Base-by-base conservation (phyloP, 2,797 vertebrate species). In the Clarias pachynema region DNA sequence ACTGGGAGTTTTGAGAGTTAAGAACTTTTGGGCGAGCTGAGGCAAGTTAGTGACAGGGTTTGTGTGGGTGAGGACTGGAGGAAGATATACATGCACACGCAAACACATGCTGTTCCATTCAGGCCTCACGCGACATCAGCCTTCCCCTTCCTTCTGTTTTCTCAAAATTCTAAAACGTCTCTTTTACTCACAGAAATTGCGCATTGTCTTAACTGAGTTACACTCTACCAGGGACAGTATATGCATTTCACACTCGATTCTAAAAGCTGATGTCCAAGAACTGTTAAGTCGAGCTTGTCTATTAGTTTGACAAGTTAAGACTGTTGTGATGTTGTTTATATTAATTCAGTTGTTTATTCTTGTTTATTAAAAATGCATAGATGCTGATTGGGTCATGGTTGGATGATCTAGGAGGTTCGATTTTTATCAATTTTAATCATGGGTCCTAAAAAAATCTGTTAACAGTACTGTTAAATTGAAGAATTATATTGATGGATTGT, bases 41-140 rank as follows among this genome's bases (percentile, higher is more conserved):
- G 80, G 63, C 90, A 89, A 84, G 89, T 86, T 62, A 22, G 56
- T 82, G 65, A 49, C 53, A 49, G 60, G 44, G 84, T 44, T 86
- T 62, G 83, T 80, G 85, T 86, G 85, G 83, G 88, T 56, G 86
- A 79, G 77, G 68, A 86, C 73, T 74, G 5, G 75, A n/a, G 26
- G 56, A 78, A 84, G 78, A 84, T 77, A 69, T 40, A 80, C 82
- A 80, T 31, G 40, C 20, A 80, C 29, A 72, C 16, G 57, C 14
- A 60, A 26, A 53, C 70, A 85, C 73, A 77, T 84, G 72, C 82
- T 63, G 31, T 72, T 84, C 29, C 82, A 79, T 84, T 86, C 84
- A 87, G 70, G 72, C 77, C 73, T 86, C 81, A 86, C 72, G 31
- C 69, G 57, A 70, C 74, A 85, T 85, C 88, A 84, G 57, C 4